These are phyloP conservation scores for Pollenia labialis DNA, from an alignment of 2,888 invertebrate species.

Conservation along the genomic window DNA sequence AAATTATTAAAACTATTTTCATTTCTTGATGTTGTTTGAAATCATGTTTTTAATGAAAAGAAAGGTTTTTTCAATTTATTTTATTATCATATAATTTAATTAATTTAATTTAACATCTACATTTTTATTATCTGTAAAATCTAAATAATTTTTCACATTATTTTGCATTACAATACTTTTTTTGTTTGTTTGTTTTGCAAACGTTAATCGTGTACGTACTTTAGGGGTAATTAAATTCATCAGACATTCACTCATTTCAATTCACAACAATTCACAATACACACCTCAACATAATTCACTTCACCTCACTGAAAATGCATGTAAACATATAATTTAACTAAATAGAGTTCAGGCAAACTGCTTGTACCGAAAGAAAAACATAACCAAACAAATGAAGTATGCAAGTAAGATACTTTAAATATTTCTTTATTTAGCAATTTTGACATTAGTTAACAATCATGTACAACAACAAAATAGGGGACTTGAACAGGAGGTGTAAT, in stretches of 20 bases:
- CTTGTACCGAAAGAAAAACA: background rate
- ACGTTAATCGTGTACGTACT: slow-evolving; percentile 30
- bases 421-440: slow-evolving; percentile 48
- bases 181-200: background rate
- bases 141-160: slow-evolving; percentile 64
- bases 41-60: slow-evolving; percentile 49
- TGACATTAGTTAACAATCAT: slow-evolving; percentile 29
- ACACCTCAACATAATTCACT: slow-evolving; percentile 48
- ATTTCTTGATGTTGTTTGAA: slow-evolving; percentile 28
- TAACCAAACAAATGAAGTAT: slow-evolving; percentile 6
- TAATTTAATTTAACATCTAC: slow-evolving; percentile 45
- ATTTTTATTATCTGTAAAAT: slow-evolving; percentile 30
- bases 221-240: slow-evolving; percentile 54
- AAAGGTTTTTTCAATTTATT: slow-evolving; percentile 26
- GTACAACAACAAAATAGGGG: background rate
- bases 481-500: background rate
- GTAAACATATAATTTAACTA: slow-evolving; percentile 65
- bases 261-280: slow-evolving; percentile 44
- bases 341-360: slow-evolving; percentile 50
- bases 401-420: slow-evolving; percentile 24
- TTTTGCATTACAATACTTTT: slow-evolving; percentile 62
- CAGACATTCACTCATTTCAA: slow-evolving; percentile 15
- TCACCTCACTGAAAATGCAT: slow-evolving; percentile 55
- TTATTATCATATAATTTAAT: slow-evolving; percentile 25
- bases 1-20: background rate